Percentiles rank a stretch among this genome's conserved stretches.
Conservation (phyloP, 2,113 vertebrate species). For the Danionella cerebrum region DNA sequence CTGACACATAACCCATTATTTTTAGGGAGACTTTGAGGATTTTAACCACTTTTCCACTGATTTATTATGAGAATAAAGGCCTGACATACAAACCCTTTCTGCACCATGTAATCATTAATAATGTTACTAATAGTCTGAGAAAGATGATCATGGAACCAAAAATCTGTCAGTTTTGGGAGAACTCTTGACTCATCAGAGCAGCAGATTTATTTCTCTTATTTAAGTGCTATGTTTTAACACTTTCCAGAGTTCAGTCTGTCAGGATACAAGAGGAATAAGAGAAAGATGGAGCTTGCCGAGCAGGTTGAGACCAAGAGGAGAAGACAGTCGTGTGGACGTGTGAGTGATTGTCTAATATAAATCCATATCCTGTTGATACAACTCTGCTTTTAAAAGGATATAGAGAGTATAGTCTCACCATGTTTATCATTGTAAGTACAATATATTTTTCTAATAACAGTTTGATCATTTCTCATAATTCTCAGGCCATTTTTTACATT, state of each 20-base stretch:
- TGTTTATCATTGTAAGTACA: too few species aligned
- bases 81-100: background rate
- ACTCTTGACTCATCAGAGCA: background rate
- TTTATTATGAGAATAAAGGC: slow-evolving; percentile 15
- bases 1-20: slow-evolving; percentile 34
- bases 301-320: slow-evolving; percentile 91
- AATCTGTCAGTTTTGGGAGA: background rate
- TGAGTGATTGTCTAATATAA: slow-evolving; percentile 8
- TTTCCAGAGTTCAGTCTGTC: slow-evolving; percentile 90
- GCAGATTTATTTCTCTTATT: background rate
- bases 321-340: slow-evolving; percentile 74
- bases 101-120: background rate
- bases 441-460: too few species aligned
- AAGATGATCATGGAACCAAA: background rate
- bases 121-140: slow-evolving; percentile 5
- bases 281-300: slow-evolving; percentile 95
- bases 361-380: too few species aligned
- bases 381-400: too few species aligned
- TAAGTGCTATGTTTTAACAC: slow-evolving; percentile 3
- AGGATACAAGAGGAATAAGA: slow-evolving; percentile 96
- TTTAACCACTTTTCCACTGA: slow-evolving; percentile 32
- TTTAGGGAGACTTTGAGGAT: slow-evolving; percentile 37
- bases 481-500: too few species aligned
- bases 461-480: too few species aligned
- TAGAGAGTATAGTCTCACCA: too few species aligned